These are phyloP conservation scores for Sicus ferrugineus DNA, from an alignment of 2,888 invertebrate species.

Conservation along the genomic window DNA sequence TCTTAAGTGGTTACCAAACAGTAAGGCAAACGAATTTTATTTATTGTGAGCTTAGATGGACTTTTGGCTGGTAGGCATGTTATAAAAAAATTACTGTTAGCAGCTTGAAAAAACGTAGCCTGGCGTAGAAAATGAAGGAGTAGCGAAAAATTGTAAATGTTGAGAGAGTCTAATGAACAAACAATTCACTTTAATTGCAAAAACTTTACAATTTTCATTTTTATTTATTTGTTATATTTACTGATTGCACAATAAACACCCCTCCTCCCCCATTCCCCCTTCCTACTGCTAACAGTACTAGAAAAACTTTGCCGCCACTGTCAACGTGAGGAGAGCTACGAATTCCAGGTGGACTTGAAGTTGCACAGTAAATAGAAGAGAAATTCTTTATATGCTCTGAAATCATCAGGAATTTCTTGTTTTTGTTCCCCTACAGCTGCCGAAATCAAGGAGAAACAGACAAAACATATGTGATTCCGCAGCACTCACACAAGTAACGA, in stretches of 20 bases:
- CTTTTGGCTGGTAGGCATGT: too few species aligned
- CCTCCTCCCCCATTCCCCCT: too few species aligned
- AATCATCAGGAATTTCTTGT: background rate
- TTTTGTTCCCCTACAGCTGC: background rate
- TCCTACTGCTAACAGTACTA: background rate
- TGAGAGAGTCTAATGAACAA: conserved; percentile 17
- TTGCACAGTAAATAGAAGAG: background rate
- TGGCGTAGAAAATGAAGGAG: background rate
- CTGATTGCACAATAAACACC: background rate
- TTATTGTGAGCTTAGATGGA: background rate
- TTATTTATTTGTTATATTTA: background rate
- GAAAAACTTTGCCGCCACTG: background rate
- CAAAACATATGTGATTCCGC: too few species aligned
- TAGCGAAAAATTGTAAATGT: background rate
- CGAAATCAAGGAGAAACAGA: too few species aligned
- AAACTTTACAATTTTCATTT: background rate
- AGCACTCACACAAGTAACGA: too few species aligned
- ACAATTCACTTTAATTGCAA: conserved; percentile 15
- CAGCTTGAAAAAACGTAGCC: background rate
- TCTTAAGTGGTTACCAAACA: conserved; percentile 5
- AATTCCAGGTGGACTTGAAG: conserved; percentile 1
- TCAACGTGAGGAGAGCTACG: background rate
- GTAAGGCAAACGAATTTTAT: background rate
- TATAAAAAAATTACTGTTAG: background rate
- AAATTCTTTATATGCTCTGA: background rate